Conservation (phyloP, 2,113 vertebrate genomes). For the Ia io region DNA sequence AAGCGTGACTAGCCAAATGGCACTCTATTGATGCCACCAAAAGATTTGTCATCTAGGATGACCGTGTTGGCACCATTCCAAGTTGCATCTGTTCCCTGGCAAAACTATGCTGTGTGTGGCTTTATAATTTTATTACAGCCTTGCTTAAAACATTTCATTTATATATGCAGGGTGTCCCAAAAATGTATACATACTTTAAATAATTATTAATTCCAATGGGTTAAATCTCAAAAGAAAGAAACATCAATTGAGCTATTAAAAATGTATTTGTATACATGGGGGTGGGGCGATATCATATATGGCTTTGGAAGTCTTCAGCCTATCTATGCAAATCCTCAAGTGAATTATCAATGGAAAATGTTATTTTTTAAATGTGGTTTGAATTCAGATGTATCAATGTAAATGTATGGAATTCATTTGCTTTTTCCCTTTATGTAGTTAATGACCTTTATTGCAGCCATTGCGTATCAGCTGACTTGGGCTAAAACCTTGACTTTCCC, state of each 20-base stretch:
- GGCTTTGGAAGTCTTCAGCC: not conserved
- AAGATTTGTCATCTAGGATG: not conserved
- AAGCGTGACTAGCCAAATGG: conserved; percentile 34
- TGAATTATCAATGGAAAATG: not conserved
- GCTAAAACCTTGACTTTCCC: not conserved
- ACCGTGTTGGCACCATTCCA: conserved; percentile 22
- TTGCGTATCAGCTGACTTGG: not conserved
- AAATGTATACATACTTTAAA: no score
- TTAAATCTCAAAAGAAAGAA: no score
- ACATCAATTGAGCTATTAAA: no score
- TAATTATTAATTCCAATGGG: no score
- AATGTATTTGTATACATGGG: not conserved
- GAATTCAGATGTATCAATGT: not conserved
- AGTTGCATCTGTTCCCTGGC: not conserved
- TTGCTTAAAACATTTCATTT: not conserved
- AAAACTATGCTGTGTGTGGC: not conserved
- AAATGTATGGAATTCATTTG: not conserved
- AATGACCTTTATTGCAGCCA: not conserved
- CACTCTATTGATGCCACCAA: not conserved
- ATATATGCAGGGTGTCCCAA: not conserved
- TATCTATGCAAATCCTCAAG: not conserved
- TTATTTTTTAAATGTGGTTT: not conserved
- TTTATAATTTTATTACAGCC: not conserved
- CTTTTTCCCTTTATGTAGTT: not conserved
- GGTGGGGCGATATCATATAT: not conserved